Evolutionary conservation across 1,140 invertebrate species (phyloP), one percentile per base, ranked within the genome.

Genomic region (Neoseiulus cucumeris): DNA sequence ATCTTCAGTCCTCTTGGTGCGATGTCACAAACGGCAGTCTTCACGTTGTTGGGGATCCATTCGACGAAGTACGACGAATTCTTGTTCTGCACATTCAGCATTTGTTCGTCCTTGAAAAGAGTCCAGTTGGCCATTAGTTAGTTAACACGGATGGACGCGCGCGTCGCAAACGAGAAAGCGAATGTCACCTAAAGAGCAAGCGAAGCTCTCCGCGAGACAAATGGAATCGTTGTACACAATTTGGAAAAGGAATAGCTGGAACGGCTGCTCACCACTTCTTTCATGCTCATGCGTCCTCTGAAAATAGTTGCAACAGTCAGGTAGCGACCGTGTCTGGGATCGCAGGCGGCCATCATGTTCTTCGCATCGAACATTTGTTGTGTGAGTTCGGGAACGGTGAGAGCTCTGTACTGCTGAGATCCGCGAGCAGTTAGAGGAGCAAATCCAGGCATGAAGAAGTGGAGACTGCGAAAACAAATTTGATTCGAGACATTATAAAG

Each of bases 341-440:
- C 83, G 72, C 84, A 85, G 9, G 84, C 84, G 30, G 82, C 82
- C 83, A 85, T 85, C 81, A 85, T 82, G 73, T 85, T 85, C 72
- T 59, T 59, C 14, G 51, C 51, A 9, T 59, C 51, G 51, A 59
- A 59, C 51, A 59, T 59, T 20, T 66, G 65, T 30, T 66, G 51
- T 70, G 66, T 67, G 29, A 67, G 65, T 25, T 67, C 66, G 22
- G 89, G 86, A 0, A 95, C 91, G 7, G 89, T 86, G 1, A 88
- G 76, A 14, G 66, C 65, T 33, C 64, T 44, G 76, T 91, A 91
- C 66, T 89, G 86, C 72, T 89, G 86, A 68, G 82, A 84, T n/a
- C 87, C 84, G 69, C 89, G 82, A 44, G 89, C 88, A 12, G 91
- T 92, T 0, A 95, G 41, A 33, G 70, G 70, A n/a, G 70, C 70